Evolutionary conservation across 2,797 vertebrate species (phyloP).

Genomic region (Poeciliopsis gracilis): DNA sequence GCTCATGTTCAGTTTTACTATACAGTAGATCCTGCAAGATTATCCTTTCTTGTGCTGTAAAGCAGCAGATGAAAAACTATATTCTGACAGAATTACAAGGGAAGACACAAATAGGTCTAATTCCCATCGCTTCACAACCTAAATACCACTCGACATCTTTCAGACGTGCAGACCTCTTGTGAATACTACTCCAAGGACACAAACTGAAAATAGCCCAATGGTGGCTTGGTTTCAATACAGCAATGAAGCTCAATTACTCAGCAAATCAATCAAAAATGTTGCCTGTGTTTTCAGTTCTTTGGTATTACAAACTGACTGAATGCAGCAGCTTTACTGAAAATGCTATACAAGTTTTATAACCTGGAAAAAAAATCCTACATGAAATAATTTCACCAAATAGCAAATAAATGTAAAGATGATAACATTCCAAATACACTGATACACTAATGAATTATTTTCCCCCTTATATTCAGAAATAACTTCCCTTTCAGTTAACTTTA

Average conservation of each 20-base stretch:
- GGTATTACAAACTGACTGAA: background rate
- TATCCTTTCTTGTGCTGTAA: background rate
- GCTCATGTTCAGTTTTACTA: conserved; percentile 10
- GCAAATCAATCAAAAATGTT: conserved; percentile 25
- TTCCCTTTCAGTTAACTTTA: conserved; percentile 59
- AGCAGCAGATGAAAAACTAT: conserved; percentile 1
- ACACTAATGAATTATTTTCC: background rate
- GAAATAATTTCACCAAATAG: background rate
- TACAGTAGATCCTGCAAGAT: background rate
- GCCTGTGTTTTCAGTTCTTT: background rate
- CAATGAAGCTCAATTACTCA: conserved; percentile 57
- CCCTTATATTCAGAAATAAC: background rate
- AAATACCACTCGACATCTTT: conserved; percentile 37
- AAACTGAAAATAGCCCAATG: conserved; percentile 65
- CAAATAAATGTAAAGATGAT: background rate
- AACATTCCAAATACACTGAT: background rate
- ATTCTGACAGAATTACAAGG: conserved; percentile 4
- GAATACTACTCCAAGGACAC: conserved; percentile 37
- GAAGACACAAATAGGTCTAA: conserved; percentile 1
- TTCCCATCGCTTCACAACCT: conserved; percentile 14
- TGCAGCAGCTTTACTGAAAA: background rate
- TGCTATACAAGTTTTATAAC: background rate
- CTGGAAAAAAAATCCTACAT: background rate
- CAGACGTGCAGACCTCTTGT: conserved; percentile 5
- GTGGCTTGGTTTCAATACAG: conserved; percentile 52